A percentile compares a stretch with the other conserved stretches of the same genome.
Evolutionary conservation across 2,797 vertebrate species (phyloP).

Genomic region (Lemur catta): DNA sequence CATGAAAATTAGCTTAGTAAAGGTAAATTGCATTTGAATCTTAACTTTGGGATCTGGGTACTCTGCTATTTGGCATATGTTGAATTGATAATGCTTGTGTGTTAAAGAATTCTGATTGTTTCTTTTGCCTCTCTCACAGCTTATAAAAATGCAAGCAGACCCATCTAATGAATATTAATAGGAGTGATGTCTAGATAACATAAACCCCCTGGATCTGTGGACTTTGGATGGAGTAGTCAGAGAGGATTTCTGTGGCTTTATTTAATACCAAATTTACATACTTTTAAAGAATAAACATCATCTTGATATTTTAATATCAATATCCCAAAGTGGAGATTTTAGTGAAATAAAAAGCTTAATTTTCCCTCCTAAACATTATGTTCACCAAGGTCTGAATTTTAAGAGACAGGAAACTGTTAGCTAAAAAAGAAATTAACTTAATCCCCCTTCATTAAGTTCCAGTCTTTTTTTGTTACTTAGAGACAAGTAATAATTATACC

Average conservation of each 20-base stretch:
- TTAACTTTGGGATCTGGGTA: conserved; percentile 77
- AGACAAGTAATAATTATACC: conserved; percentile 75
- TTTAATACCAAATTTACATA: conserved; percentile 81
- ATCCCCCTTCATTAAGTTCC: conserved; percentile 78
- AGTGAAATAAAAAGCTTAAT: conserved; percentile 73
- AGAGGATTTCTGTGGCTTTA: conserved; percentile 79
- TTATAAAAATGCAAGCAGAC: conserved; percentile 86
- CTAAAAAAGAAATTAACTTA: conserved; percentile 79
- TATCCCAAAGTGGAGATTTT: conserved; percentile 78
- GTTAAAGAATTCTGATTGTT: conserved; percentile 86
- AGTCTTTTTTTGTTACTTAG: conserved; percentile 70
- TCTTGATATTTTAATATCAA: conserved; percentile 77
- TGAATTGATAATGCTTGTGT: conserved; percentile 82
- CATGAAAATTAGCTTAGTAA: conserved; percentile 71
- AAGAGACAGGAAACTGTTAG: conserved; percentile 76
- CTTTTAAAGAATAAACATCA: conserved; percentile 84
- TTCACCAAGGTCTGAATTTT: conserved; percentile 70
- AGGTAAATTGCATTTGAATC: conserved; percentile 83
- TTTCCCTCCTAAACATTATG: conserved; percentile 47
- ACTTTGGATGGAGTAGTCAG: conserved; percentile 78
- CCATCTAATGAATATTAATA: conserved; percentile 85
- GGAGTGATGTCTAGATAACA: conserved; percentile 80
- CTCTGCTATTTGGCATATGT: conserved; percentile 80
- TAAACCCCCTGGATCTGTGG: conserved; percentile 80
- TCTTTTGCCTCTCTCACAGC: conserved; percentile 82